Evolutionary conservation across 1,140 invertebrate genomes (phyloP).

Genomic region (Archivesica marissinica): DNA sequence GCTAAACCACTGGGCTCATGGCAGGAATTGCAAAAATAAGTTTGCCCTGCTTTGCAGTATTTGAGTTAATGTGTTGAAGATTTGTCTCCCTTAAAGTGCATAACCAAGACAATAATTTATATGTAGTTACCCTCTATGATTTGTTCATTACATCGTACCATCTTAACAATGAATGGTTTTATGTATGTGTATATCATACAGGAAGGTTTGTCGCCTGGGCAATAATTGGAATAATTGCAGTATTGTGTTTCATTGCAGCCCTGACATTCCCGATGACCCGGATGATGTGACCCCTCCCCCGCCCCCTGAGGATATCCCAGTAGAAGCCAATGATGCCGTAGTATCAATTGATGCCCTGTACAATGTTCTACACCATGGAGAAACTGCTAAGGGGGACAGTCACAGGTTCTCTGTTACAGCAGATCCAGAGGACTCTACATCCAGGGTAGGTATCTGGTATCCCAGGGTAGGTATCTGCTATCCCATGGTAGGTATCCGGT

Average conservation of each 20-base stretch:
- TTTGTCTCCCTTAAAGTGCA: too few species aligned
- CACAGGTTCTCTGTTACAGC: constrained; percentile 80
- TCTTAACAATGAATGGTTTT: too few species aligned
- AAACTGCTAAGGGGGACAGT: constrained; percentile 80
- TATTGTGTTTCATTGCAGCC: constrained; percentile 38
- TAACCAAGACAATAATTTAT: too few species aligned
- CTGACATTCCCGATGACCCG: constrained; percentile 67
- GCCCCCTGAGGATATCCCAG: constrained; percentile 75
- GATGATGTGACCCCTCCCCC: constrained; percentile 57
- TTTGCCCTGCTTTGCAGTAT: too few species aligned
- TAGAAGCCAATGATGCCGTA: constrained; percentile 76
- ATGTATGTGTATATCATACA: too few species aligned
- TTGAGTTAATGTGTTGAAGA: too few species aligned
- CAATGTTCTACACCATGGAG: constrained; percentile 83
- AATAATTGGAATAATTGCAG: too few species aligned
- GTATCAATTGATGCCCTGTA: constrained; percentile 81
- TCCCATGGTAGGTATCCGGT: neutral
- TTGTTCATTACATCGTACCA: too few species aligned
- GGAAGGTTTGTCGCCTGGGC: too few species aligned
- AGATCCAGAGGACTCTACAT: constrained; percentile 82
- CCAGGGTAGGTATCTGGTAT: constrained; percentile 79
- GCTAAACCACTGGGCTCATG: too few species aligned
- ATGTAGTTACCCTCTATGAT: too few species aligned
- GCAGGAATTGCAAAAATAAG: too few species aligned
- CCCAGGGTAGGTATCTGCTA: neutral